A percentile compares a stretch with the other conserved stretches of the same genome.
phyloP scores from a whole-genome alignment of 2,113 vertebrate genomes.

The Neopipo cinnamomea region DNA sequence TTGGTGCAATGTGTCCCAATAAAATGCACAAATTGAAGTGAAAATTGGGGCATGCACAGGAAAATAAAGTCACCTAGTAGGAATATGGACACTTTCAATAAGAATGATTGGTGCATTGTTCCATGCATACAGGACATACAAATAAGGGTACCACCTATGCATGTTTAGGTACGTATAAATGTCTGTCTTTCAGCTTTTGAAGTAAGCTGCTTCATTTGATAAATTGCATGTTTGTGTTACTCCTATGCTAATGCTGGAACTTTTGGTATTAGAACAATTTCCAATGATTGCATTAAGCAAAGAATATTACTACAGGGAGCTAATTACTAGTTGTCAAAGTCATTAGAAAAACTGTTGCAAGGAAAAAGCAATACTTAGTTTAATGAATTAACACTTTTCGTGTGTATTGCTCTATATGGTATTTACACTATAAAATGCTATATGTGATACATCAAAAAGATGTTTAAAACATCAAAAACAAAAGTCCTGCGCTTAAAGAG shows the following conservation, averaged over 20 bases:
- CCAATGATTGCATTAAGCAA: constrained; percentile 55
- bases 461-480: constrained; percentile 64
- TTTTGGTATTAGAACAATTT: constrained; percentile 43
- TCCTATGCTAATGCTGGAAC: constrained; percentile 47
- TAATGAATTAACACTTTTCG: constrained; percentile 51
- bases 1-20: not conserved
- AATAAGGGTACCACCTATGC: constrained; percentile 3
- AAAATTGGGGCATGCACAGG: not conserved
- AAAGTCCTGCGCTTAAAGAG: constrained; percentile 47
- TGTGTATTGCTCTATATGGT: constrained; percentile 13
- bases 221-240: constrained; percentile 57
- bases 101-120: constrained; percentile 33
- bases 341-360: constrained; percentile 28
- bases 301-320: constrained; percentile 39
- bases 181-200: not conserved
- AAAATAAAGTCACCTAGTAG: constrained; percentile 7
- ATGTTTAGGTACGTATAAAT: not conserved
- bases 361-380: constrained; percentile 47
- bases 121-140: not conserved
- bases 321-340: constrained; percentile 63
- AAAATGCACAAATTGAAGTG: not conserved
- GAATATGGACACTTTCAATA: constrained; percentile 47
- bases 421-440: constrained; percentile 63
- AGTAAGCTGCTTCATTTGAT: constrained; percentile 57
- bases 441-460: constrained; percentile 66